Conservation (phyloP, 2,888 invertebrate species). For the Lymantria dispar region DNA sequence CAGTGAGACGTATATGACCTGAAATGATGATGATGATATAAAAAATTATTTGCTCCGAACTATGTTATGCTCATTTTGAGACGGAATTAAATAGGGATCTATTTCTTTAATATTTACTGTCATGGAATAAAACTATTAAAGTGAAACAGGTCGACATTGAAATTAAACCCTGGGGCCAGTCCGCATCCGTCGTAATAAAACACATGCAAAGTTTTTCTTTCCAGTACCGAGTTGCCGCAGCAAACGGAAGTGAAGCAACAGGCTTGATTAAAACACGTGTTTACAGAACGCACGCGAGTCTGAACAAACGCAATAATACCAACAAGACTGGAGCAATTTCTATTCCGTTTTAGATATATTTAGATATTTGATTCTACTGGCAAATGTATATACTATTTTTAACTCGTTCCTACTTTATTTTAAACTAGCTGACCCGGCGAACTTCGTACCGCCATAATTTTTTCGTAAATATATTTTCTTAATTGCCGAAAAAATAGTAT, state of each 20-base stretch:
- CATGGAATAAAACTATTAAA: constrained; percentile 71
- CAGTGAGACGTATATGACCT: too few species aligned
- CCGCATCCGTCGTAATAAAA: constrained; percentile 80
- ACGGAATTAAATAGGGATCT: constrained; percentile 15
- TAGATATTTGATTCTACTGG: constrained; percentile 25
- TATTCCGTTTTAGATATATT: constrained; percentile 13
- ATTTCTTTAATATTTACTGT: constrained; percentile 45
- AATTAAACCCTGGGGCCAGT: constrained; percentile 73
- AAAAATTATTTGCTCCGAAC: too few species aligned
- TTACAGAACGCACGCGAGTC: constrained; percentile 75
- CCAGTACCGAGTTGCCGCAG: constrained; percentile 67
- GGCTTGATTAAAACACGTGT: constrained; percentile 82
- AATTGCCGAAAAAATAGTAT: too few species aligned
- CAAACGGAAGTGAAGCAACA: constrained; percentile 77
- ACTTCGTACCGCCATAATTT: too few species aligned
- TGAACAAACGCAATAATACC: constrained; percentile 66
- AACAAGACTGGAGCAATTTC: constrained; percentile 9
- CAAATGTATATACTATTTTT: constrained; percentile 4
- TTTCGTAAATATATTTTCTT: too few species aligned
- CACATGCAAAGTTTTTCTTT: constrained; percentile 82
- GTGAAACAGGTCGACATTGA: constrained; percentile 61
- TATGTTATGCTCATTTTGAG: constrained; percentile 8
- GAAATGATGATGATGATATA: too few species aligned
- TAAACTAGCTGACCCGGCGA: too few species aligned
- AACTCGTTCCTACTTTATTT: not conserved